Base-by-base conservation (phyloP, 2,888 invertebrate genomes). In the Rotaria magnacalcarata region DNA sequence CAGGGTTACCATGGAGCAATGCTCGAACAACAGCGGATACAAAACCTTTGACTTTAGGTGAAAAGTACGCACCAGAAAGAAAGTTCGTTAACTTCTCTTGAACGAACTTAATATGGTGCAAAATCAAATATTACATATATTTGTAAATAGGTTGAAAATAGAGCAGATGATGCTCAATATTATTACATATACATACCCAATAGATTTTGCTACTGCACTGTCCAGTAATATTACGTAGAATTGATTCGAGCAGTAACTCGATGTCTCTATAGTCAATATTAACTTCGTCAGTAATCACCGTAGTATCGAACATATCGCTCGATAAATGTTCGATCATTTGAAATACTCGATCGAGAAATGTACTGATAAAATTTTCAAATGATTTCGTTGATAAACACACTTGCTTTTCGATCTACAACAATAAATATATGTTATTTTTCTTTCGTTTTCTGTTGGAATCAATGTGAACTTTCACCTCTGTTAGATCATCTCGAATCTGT, bases 331-430 rank as follows among this genome's bases (percentile, higher is more conserved):
- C 84, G 27, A 86, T 47, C 21, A 84, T 27, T 43, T n/a, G 27
- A 52, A 86, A 86, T 14, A 84, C n/a, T 24, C 34, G 34, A 16
- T 56, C 11, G 34, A 86, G 84, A 89, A 95, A 95, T 89, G 95
- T 94, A 4, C 95, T 91, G 4, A 96, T 94, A 89, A 96, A 96
- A 90, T 96, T 95, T 91, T 96, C 96, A 88, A 96, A 94, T 88
- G 94, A 94, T 0, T 95, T 95, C 0, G 96, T 95, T 0, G 94
- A 94, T 88, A 94, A 94, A 90, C 96, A 96, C 10, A 93, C 88
- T 87, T 93, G 92, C 87, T 90, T 90, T 89, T 96, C 96, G 87
- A 94, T 94, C 58, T 58, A 58, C 52, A 52, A 14, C 4, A 52
- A 52, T 50, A 52, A 2, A 52, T 11, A 14, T 52, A 52, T 52